These are phyloP conservation scores for Telenomus remus DNA, from an alignment of 1,140 invertebrate species.

Conservation along the genomic window DNA sequence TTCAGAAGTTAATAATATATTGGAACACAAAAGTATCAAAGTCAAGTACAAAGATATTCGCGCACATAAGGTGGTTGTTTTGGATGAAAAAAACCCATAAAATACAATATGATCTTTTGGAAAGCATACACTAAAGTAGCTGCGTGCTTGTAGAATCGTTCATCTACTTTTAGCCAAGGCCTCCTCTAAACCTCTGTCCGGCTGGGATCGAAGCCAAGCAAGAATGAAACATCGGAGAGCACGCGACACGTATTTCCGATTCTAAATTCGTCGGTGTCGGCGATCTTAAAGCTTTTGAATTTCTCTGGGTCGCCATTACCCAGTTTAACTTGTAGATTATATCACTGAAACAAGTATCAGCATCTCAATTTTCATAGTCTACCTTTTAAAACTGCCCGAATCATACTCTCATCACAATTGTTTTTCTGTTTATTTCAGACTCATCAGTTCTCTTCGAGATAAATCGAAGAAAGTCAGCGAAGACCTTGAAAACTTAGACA, in stretches of 20 bases:
- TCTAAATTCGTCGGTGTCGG: conserved; percentile 69
- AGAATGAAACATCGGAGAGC: conserved; percentile 60
- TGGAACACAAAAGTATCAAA: no score
- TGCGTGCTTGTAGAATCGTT: conserved; percentile 47
- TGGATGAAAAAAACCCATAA: conserved; percentile 6
- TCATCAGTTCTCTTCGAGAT: conserved; percentile 75
- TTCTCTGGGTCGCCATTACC: conserved; percentile 37
- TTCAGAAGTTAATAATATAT: no score
- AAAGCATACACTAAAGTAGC: conserved; percentile 42
- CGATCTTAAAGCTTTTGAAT: conserved; percentile 55
- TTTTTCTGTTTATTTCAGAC: conserved; percentile 63
- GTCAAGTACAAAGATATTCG: no score
- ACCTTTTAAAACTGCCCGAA: no score
- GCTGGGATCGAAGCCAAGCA: conserved; percentile 62
- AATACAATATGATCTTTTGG: conserved; percentile 15
- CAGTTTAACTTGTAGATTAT: conserved; percentile 40
- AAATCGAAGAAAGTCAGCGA: conserved; percentile 78
- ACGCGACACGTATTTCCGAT: conserved; percentile 71
- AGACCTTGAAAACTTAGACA: conserved; percentile 78
- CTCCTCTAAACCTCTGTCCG: conserved; percentile 54
- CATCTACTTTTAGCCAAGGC: conserved; percentile 75
- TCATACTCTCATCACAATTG: background rate
- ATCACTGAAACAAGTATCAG: conserved; percentile 27
- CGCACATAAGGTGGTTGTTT: no score
- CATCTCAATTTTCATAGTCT: background rate